phyloP scores from a whole-genome alignment of 2,797 vertebrate species.

The Mus spretus region DNA sequence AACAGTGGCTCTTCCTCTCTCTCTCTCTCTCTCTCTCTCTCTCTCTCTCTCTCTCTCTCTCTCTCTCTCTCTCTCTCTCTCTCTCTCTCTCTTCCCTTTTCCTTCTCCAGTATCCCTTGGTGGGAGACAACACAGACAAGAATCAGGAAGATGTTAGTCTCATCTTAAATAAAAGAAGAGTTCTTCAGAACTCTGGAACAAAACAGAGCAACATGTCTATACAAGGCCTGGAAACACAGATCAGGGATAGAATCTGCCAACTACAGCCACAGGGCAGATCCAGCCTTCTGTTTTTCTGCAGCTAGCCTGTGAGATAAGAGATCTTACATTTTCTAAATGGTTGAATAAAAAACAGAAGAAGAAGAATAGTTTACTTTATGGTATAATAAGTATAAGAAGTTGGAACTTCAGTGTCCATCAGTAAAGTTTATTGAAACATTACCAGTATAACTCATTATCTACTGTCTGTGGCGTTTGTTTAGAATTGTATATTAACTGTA shows the following conservation, averaged over 20 bases:
- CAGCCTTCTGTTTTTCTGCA: slow-evolving; percentile 15
- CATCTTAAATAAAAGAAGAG: background rate
- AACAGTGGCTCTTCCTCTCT: background rate
- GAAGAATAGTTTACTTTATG: background rate
- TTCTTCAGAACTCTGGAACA: background rate
- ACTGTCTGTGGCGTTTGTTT: background rate
- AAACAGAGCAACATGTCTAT: background rate
- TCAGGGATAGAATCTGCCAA: background rate
- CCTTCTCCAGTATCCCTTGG: background rate
- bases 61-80: too few species aligned
- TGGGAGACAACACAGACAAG: background rate
- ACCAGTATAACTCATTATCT: background rate
- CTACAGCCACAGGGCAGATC: background rate
- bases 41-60: too few species aligned
- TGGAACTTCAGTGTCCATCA: background rate
- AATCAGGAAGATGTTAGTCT: background rate
- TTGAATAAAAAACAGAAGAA: slow-evolving; percentile 19
- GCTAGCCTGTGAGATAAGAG: background rate
- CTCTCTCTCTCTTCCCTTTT: background rate
- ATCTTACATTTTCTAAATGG: slow-evolving; percentile 33
- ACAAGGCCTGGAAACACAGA: background rate
- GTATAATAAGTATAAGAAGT: background rate
- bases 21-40: too few species aligned
- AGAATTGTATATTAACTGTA: background rate
- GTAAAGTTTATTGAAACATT: slow-evolving; percentile 48